These are phyloP conservation scores for Cacatua alba DNA, from an alignment of 2,113 vertebrate species.

Conservation along the genomic window DNA sequence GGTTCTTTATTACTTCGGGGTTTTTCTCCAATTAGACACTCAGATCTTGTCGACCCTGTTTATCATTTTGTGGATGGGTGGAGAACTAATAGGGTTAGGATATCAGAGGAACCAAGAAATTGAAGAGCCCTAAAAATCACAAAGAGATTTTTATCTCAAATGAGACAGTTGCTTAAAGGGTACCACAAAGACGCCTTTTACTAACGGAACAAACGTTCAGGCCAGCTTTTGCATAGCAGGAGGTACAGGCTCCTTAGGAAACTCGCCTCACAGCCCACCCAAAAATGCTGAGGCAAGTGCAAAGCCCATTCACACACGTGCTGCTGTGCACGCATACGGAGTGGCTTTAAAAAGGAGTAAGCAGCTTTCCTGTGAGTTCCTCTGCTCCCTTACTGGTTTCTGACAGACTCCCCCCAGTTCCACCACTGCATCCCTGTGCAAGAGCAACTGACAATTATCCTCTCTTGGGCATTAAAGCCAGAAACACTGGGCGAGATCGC, in stretches of 20 bases:
- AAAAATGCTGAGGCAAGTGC: neutral
- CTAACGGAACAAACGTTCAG: constrained; percentile 30
- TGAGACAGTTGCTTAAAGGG: constrained; percentile 12
- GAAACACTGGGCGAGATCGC: neutral
- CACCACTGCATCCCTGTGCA: neutral
- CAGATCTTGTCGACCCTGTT: neutral
- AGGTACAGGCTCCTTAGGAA: neutral
- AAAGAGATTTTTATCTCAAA: constrained; percentile 48
- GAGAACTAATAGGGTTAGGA: constrained; percentile 15
- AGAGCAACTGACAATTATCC: neutral
- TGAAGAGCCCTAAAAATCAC: neutral
- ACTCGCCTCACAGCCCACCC: neutral
- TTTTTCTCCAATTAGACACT: neutral
- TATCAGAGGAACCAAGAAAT: constrained; percentile 35
- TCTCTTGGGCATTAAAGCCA: neutral
- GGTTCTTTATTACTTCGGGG: accelerated
- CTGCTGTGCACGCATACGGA: neutral
- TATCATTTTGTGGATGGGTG: neutral
- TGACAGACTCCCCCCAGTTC: accelerated
- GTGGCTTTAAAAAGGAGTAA: neutral
- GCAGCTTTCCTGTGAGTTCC: neutral
- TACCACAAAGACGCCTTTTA: constrained; percentile 8
- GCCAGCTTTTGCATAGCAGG: constrained; percentile 34
- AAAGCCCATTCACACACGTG: neutral
- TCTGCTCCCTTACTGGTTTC: neutral